Base-by-base conservation (phyloP, 2,888 invertebrate species). In the Doris montereyensis region DNA sequence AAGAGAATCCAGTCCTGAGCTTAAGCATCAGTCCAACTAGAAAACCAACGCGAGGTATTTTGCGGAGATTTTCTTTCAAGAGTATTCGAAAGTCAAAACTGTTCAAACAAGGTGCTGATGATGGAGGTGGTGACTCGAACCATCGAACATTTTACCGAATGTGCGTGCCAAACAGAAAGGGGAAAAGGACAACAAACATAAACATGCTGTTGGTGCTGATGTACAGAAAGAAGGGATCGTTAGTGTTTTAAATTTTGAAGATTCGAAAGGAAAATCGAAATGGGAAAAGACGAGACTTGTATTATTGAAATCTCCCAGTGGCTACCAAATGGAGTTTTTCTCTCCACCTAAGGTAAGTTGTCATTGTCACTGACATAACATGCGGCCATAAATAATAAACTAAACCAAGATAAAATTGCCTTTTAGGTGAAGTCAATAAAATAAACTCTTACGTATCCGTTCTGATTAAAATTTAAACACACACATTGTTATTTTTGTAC, bases 301-400 rank as follows among this genome's bases (percentile, higher is more conserved):
- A 0, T 92, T 99, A 77, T 96, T 98, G 8, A 97, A 97, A 92
- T 97, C 97, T 30, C 96, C 96, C 30, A 97, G 77, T 60, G 98
- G 98, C 60, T 97, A 97, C 88, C 97, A 97, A 94, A 92, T 99
- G 79, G 98, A 98, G 91, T 97, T 98, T 92, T 98, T 97, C 92
- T 96, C 96, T 2, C 98, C 98, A 5, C 97, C 97, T 0, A 93
- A 98, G 93, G 96, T 94, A 92, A 77, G 67, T n/a, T n/a, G n/a
- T n/a, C n/a, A n/a, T n/a, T n/a, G n/a, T n/a, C n/a, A n/a, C n/a
- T n/a, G n/a, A n/a, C n/a, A n/a, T n/a, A n/a, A n/a, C n/a, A n/a
- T n/a, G n/a, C n/a, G n/a, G n/a, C n/a, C n/a, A n/a, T n/a, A n/a
- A n/a, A n/a, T n/a, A n/a, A n/a, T n/a, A n/a, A n/a, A n/a, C n/a